Percentiles rank a stretch among this genome's conserved stretches.
Conservation (phyloP, 1,140 invertebrate species). For the Nylanderia fulva region DNA sequence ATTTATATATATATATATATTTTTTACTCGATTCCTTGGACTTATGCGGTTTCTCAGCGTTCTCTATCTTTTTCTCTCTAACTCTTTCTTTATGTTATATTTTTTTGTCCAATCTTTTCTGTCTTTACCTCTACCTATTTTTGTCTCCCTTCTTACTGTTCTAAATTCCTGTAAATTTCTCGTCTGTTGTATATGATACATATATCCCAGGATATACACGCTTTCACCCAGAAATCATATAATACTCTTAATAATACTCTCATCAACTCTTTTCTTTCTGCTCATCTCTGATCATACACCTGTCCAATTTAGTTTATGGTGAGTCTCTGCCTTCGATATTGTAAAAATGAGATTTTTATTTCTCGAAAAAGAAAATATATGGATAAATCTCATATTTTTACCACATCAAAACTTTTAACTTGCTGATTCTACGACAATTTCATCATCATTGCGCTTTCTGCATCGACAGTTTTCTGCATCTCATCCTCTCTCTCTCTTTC, state of each 20-base stretch:
- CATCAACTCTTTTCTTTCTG: background rate
- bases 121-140: background rate
- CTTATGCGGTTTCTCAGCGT: constrained; percentile 56
- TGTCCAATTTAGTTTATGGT: background rate
- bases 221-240: background rate
- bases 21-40: constrained; percentile 23
- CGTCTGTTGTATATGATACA: background rate
- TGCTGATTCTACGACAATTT: background rate
- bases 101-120: constrained; percentile 16
- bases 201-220: background rate
- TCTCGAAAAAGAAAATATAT: background rate
- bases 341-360: background rate
- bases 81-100: background rate
- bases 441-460: background rate
- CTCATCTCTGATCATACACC: background rate
- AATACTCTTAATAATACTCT: too few species aligned
- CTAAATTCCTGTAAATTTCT: background rate
- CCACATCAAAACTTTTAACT: background rate
- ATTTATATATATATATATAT: too few species aligned
- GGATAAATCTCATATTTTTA: background rate
- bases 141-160: constrained; percentile 6
- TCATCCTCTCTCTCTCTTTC: background rate
- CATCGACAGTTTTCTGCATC: constrained; percentile 2
- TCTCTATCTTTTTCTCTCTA: constrained; percentile 59
- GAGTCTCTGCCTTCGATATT: background rate